Base-by-base conservation (phyloP, 2,888 invertebrate species). In the Synergus umbraculus region DNA sequence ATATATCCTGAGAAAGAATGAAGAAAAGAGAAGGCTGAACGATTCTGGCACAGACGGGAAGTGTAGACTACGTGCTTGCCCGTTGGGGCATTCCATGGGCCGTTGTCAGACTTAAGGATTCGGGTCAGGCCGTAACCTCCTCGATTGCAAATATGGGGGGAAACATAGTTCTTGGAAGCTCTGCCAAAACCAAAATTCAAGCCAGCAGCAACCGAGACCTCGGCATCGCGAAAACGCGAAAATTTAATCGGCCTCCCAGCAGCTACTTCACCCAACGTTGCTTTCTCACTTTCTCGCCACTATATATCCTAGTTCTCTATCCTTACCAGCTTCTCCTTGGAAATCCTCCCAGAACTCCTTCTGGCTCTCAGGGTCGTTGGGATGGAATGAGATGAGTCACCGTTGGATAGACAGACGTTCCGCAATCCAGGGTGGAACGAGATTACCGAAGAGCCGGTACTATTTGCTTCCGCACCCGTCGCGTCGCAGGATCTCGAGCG, bases 171-270 rank as follows among this genome's bases (percentile, higher is more conserved):
- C 85, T 87, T 87, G 86, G 88, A 89, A 86, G 84, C 86, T 81
- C 84, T 90, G 90, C 89, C 90, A 90, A 90, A 90, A 90, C 86
- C 88, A 89, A 90, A 89, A 89, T 88, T 89, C 89, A 87, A 89
- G 87, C 88, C 85, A 84, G 84, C 86, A 82, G 78, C 82, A 82
- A 76, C 83, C 82, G 82, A 78, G 82, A 79, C 77, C 82, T 80
- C 82, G 85, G 79, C 82, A 81, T 81, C 85, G 82, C 84, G 82
- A 87, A 85, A 83, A 87, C 83, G 85, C 86, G 86, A 85, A 88
- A 89, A 88, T 89, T 88, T 87, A 89, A 88, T 88, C 87, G 87
- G 79, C 80, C 83, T 78, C 82, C 5, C 37, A 29, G 73, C 64
- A 41, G 76, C 43, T 76, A 76, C 60, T 76, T 77, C 64, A 58